Conservation (phyloP, 2,797 vertebrate genomes). For the Taeniopygia guttata region DNA sequence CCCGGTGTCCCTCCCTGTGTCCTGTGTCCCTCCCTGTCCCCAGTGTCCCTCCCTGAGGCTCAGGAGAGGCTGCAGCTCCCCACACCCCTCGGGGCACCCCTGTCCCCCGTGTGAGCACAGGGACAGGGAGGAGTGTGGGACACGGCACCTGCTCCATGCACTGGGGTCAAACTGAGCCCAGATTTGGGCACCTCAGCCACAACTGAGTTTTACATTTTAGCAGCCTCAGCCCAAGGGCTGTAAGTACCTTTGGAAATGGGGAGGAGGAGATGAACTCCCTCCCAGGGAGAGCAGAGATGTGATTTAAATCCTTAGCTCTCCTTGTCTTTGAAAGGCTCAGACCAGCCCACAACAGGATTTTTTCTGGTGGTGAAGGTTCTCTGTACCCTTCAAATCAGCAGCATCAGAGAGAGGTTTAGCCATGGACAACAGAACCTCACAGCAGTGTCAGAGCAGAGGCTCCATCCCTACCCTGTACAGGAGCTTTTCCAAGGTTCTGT, state of each 20-base stretch:
- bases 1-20: neutral
- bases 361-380: neutral
- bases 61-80: neutral
- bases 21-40: neutral
- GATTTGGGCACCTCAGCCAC: neutral
- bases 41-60: too few species aligned
- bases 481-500: conserved; percentile 24
- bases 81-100: fast-evolving
- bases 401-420: neutral
- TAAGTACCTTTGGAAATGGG: neutral
- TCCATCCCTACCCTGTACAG: neutral
- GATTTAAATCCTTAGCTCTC: neutral
- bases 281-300: neutral
- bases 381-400: neutral
- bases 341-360: fast-evolving
- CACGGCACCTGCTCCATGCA: fast-evolving
- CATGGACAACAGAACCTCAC: neutral
- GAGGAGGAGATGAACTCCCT: neutral
- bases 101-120: fast-evolving
- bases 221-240: neutral
- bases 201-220: neutral
- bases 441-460: neutral
- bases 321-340: neutral
- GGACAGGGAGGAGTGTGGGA: neutral
- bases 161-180: fast-evolving